Percentiles rank a stretch among this genome's conserved stretches.
Evolutionary conservation across 2,113 vertebrate genomes (phyloP).

Genomic region (Cinclus mexicanus): DNA sequence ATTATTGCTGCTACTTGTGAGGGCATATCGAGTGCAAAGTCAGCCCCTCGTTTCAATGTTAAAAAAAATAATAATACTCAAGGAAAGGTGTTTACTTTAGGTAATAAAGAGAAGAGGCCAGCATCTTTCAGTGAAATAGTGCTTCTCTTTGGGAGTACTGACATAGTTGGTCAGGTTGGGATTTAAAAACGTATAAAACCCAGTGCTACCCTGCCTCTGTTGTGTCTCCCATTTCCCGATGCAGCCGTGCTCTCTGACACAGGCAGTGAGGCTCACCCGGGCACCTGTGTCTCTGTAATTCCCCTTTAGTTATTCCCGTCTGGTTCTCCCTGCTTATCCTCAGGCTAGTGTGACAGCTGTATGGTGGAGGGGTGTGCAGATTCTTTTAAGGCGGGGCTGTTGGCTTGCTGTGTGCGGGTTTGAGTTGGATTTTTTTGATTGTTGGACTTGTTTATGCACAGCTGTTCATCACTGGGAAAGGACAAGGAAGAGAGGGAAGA

Average conservation of each 20-base stretch:
- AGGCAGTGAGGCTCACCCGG: fast-evolving
- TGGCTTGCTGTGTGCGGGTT: not conserved
- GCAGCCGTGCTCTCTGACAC: fast-evolving
- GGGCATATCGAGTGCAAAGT: not conserved
- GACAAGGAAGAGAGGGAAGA: not conserved
- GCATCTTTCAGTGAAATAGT: not conserved
- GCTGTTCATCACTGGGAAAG: not conserved
- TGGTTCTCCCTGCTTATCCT: not conserved
- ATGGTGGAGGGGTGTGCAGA: fast-evolving
- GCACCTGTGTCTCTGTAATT: fast-evolving
- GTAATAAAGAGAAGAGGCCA: not conserved
- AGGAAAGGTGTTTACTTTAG: not conserved
- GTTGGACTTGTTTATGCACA: not conserved
- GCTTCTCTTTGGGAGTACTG: not conserved
- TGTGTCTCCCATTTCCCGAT: fast-evolving
- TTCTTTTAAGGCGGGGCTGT: too few relatives aligned
- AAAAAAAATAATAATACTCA: not conserved
- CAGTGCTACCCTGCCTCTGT: fast-evolving
- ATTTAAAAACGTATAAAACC: not conserved
- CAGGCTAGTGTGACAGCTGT: fast-evolving
- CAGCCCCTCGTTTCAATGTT: not conserved
- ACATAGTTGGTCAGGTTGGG: fast-evolving
- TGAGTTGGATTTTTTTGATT: not conserved
- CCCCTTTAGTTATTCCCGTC: fast-evolving
- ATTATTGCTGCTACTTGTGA: not conserved